A percentile compares a stretch with the other conserved stretches of the same genome.
Evolutionary conservation across 2,797 vertebrate genomes (phyloP).

Genomic region (Sphaeramia orbicularis): DNA sequence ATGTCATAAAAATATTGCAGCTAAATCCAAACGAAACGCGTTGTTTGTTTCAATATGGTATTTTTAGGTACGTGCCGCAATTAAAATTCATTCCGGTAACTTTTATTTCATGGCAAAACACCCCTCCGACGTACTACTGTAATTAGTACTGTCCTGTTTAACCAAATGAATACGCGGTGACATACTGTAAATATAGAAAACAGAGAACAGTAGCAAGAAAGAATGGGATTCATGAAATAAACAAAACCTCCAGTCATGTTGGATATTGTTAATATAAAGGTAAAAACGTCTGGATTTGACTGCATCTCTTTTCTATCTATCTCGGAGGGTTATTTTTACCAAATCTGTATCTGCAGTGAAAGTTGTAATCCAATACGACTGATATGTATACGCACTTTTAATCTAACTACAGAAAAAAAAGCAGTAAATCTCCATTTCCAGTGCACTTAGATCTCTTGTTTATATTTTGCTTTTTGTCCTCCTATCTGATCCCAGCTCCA

Average conservation of each 20-base stretch:
- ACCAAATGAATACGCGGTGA: too few relatives aligned
- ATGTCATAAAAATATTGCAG: background rate
- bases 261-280: slow-evolving; percentile 3
- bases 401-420: slow-evolving; percentile 6
- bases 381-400: slow-evolving; percentile 2
- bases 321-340: slow-evolving; percentile 1
- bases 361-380: slow-evolving; percentile 34
- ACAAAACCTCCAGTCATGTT: background rate
- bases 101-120: too few relatives aligned
- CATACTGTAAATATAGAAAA: too few relatives aligned
- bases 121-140: too few relatives aligned
- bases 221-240: background rate
- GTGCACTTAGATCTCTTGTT: slow-evolving; percentile 56
- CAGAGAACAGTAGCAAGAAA: background rate
- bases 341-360: slow-evolving; percentile 27
- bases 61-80: background rate
- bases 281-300: background rate
- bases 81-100: too few relatives aligned
- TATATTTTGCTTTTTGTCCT: slow-evolving; percentile 49
- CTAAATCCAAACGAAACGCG: slow-evolving; percentile 1
- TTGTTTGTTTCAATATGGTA: background rate
- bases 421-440: slow-evolving; percentile 17
- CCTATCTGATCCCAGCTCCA: slow-evolving; percentile 61
- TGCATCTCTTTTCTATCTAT: slow-evolving; percentile 2
- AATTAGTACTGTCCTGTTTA: too few relatives aligned